Evolutionary conservation across 2,113 vertebrate species (phyloP).

Genomic region (Edolisoma coerulescens): DNA sequence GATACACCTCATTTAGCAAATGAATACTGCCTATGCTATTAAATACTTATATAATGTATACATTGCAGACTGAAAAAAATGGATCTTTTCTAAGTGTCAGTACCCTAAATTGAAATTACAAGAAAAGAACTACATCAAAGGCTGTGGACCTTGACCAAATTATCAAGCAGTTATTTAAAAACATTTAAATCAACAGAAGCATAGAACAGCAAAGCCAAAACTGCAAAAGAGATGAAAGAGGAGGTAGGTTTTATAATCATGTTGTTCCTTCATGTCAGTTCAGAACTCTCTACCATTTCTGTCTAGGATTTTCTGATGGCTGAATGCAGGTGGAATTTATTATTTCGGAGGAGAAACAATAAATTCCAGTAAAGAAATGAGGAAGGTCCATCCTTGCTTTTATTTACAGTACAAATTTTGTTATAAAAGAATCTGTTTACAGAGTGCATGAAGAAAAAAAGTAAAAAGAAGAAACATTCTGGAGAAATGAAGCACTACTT

Average conservation of each 20-base stretch:
- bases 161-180: not conserved
- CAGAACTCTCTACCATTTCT: not conserved
- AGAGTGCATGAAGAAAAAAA: not conserved
- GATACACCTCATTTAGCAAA: not conserved
- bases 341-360: not conserved
- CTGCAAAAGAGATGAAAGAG: not conserved
- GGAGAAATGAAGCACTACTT: not conserved
- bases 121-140: not conserved
- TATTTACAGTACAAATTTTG: not conserved
- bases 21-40: not conserved
- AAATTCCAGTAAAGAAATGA: not conserved
- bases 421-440: not conserved
- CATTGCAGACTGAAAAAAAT: not conserved
- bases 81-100: not conserved
- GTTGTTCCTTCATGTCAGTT: not conserved
- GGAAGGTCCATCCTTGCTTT: not conserved
- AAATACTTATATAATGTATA: not conserved
- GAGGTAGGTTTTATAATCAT: not conserved
- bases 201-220: not conserved
- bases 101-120: not conserved
- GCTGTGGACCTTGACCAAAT: not conserved
- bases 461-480: not conserved
- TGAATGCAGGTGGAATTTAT: not conserved
- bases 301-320: not conserved
- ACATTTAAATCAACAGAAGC: not conserved